These are phyloP conservation scores for Diarsia rubi DNA, from an alignment of 2,888 invertebrate genomes.

Conservation along the genomic window DNA sequence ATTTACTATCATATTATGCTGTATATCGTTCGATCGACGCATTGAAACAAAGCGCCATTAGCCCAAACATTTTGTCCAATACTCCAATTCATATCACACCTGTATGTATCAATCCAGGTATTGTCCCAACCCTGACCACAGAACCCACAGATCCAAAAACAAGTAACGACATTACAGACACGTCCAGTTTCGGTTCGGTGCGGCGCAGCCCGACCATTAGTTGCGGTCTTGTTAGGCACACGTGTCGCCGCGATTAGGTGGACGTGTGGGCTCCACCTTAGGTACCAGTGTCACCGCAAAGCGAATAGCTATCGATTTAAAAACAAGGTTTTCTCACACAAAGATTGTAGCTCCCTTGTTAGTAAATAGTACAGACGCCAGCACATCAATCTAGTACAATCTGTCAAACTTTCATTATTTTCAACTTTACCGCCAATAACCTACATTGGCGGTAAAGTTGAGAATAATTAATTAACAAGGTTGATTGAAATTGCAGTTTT, in stretches of 20 bases:
- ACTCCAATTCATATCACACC: background rate
- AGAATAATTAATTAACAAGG: no score
- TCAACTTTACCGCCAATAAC: no score
- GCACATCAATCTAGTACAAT: no score
- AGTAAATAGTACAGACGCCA: background rate
- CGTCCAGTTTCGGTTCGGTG: constrained; percentile 52
- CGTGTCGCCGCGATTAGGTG: constrained; percentile 58
- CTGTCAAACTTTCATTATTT: no score
- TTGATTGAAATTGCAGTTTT: no score
- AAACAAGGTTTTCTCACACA: background rate
- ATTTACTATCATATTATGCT: background rate
- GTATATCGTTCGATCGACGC: background rate
- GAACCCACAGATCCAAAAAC: constrained; percentile 33
- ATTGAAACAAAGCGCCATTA: background rate
- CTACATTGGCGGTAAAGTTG: no score
- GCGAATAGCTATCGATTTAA: background rate
- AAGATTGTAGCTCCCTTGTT: background rate
- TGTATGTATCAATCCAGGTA: constrained; percentile 32
- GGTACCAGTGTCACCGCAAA: background rate
- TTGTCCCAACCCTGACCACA: constrained; percentile 13
- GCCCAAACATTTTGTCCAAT: background rate
- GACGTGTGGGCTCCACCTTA: constrained; percentile 53
- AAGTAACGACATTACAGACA: constrained; percentile 46
- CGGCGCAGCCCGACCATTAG: constrained; percentile 61
- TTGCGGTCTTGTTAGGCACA: constrained; percentile 69